Conservation (phyloP, 2,113 vertebrate species). For the Columbina picui region DNA sequence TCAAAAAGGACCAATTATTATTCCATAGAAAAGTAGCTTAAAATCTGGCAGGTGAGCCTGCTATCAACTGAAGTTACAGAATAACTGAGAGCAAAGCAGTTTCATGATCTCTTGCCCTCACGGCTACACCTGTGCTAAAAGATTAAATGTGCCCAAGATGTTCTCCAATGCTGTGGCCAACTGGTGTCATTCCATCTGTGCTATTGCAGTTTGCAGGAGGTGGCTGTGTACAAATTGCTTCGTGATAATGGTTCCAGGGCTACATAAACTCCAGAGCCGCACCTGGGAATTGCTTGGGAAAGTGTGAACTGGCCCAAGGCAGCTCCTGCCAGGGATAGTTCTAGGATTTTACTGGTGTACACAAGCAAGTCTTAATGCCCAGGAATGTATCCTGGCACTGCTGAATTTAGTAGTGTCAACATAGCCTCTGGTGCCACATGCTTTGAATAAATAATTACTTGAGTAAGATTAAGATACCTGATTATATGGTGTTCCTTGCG, state of each 20-base stretch:
- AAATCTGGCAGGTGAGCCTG: background rate
- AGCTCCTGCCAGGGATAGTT: background rate
- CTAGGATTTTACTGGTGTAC: background rate
- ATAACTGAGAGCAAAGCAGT: background rate
- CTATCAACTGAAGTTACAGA: background rate
- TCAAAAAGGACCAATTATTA: background rate
- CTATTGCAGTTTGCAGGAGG: background rate
- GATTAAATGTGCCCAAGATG: background rate
- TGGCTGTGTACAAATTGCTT: background rate
- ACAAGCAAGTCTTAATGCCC: background rate
- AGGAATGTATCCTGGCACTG: background rate
- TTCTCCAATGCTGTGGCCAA: background rate
- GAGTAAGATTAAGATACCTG: background rate
- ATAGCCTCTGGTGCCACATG: background rate
- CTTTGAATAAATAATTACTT: slow-evolving; percentile 13
- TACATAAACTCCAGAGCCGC: background rate
- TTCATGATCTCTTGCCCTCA: background rate
- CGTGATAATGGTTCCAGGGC: background rate
- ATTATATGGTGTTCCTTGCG: background rate
- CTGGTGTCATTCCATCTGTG: background rate
- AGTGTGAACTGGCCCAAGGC: background rate
- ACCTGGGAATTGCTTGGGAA: background rate
- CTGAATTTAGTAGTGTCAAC: background rate
- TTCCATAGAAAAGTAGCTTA: background rate
- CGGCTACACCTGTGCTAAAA: background rate